Conservation (phyloP, 2,113 vertebrate genomes). For the Leucosticte australis region DNA sequence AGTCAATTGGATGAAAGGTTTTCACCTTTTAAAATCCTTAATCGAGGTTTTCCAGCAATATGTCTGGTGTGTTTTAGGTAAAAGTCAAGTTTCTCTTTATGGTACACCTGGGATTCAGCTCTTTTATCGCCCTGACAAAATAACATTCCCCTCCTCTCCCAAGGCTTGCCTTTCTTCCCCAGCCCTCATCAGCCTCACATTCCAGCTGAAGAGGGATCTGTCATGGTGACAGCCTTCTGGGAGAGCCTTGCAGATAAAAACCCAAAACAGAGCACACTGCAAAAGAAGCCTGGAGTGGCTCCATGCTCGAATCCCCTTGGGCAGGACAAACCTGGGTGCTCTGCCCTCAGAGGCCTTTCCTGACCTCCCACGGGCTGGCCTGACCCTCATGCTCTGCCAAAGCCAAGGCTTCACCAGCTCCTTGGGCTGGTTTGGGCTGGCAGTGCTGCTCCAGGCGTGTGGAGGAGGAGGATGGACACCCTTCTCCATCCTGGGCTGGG, state of each 20-base stretch:
- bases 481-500: not conserved
- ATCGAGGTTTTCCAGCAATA: constrained; percentile 52
- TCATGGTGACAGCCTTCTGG: not conserved
- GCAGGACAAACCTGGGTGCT: not conserved
- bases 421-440: not conserved
- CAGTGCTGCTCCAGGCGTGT: fast-evolving
- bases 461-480: not conserved
- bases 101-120: not conserved
- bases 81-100: constrained; percentile 39
- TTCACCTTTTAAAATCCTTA: constrained; percentile 62
- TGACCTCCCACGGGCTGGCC: fast-evolving
- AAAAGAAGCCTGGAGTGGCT: not conserved
- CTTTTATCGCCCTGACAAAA: constrained; percentile 51
- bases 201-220: not conserved
- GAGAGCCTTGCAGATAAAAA: not conserved
- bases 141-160: not conserved
- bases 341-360: not conserved
- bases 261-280: not conserved
- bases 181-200: constrained; percentile 7
- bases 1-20: constrained; percentile 55
- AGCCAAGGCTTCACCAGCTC: not conserved
- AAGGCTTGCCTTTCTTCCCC: not conserved
- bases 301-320: not conserved
- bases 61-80: constrained; percentile 25
- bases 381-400: not conserved